Base-by-base conservation (phyloP, 2,113 vertebrate species). In the Carettochelys insculpta region DNA sequence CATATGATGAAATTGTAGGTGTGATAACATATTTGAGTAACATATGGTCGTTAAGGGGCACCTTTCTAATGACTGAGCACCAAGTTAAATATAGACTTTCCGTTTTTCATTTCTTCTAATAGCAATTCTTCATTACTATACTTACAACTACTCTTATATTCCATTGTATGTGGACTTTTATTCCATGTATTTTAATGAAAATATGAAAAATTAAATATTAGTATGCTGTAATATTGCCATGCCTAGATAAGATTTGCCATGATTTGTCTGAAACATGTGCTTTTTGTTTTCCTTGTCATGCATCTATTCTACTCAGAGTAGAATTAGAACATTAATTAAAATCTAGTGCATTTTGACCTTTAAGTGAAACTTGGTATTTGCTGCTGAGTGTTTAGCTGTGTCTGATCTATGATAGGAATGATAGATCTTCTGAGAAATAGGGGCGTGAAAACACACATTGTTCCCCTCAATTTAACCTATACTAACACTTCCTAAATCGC, bases 1-100 rank as follows among this genome's bases (percentile, higher is more conserved):
- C 98, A 98, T 98, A 97, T 97, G 98, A 98, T 98, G 97, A 97
- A 98, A 98, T 97, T 96, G 97, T 98, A 98, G 97, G 97, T 98
- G 97, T 98, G 98, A 98, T 98, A 98, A 98, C 98, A 98, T 98
- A 98, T 98, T 98, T 98, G 97, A 97, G 97, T 97, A 98, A 98
- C 98, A 98, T 98, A 98, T 98, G 98, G 98, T 97, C 94, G 95
- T 97, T 98, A 98, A 95, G 96, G 96, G 97, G 97, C 97, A 98
- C 98, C 98, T 98, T 98, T 98, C 98, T 98, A 97, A 98, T 98
- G 97, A 97, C 95, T 97, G 97, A 97, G 94, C 97, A 97, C 96
- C 95, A 97, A 97, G 97, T 98, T 98, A 98, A 97, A 98, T 98
- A 97, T 96, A 98, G 97, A 97, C 92, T 97, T 97, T 61, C 93